A percentile compares a stretch with the other conserved stretches of the same genome.
phyloP scores from a whole-genome alignment of 92 coral and sea anemone genomes.

The Phenganax subtilis region DNA sequence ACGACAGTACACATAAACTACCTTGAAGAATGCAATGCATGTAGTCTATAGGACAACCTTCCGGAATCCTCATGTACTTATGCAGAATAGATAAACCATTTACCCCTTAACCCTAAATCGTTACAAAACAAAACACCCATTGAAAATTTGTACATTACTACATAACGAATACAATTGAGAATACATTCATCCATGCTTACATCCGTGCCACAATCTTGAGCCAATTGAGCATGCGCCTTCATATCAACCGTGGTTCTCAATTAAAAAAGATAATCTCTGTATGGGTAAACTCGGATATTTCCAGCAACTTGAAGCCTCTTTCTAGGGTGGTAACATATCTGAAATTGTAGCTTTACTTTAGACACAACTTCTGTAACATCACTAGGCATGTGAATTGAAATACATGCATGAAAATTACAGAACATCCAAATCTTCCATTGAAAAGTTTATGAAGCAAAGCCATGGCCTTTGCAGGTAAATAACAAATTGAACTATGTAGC shows the following conservation, averaged over 20 bases:
- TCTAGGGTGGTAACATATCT: conserved; percentile 5
- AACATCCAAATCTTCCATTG: conserved; percentile 57
- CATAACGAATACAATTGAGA: not conserved
- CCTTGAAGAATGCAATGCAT: conserved; percentile 62
- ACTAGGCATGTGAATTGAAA: not conserved
- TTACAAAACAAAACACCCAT: not conserved
- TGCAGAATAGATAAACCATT: not conserved
- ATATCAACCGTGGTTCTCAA: not conserved
- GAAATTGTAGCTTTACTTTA: not conserved
- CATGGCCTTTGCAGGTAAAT: conserved; percentile 56
- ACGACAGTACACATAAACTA: not conserved
- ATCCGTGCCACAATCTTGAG: not conserved
- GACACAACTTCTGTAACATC: not conserved
- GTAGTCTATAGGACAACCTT: conserved; percentile 58
- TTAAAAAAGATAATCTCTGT: not conserved
- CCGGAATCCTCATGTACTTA: conserved; percentile 39
- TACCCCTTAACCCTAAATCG: not conserved
- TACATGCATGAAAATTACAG: conserved; percentile 14
- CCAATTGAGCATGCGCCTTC: not conserved
- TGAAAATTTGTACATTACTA: not conserved
- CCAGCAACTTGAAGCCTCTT: conserved; percentile 5
- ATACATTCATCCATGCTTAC: not conserved
- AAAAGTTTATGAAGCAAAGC: conserved; percentile 48
- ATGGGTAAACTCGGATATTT: not conserved
- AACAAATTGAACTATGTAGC: conserved; percentile 44